phyloP scores from a whole-genome alignment of 2,888 invertebrate species.

The Parthenolecanium corni region DNA sequence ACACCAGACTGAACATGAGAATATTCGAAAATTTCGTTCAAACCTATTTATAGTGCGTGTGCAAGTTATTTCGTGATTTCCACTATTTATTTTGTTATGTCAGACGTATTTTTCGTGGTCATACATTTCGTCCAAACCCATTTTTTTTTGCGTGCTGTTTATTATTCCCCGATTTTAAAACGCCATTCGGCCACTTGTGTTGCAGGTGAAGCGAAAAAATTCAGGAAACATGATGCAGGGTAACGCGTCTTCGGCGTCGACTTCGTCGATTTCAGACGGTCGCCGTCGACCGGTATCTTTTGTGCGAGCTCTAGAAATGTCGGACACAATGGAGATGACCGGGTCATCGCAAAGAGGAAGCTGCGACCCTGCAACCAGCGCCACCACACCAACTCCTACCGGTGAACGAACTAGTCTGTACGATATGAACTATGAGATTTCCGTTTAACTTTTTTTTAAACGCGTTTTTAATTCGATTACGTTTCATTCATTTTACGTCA shows the following conservation, averaged over 20 bases:
- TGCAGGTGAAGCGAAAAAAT: conserved; percentile 38
- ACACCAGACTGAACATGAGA: too few relatives aligned
- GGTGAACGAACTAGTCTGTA: conserved; percentile 74
- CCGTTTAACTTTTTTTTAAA: conserved; percentile 54
- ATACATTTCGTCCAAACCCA: too few relatives aligned
- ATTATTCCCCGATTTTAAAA: too few relatives aligned
- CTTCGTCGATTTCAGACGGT: conserved; percentile 39
- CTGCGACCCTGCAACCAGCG: conserved; percentile 34
- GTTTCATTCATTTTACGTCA: too few relatives aligned
- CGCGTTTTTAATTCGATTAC: conserved; percentile 29
- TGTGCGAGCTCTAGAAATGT: conserved; percentile 78
- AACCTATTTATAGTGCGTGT: too few relatives aligned
- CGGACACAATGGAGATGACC: conserved; percentile 71
- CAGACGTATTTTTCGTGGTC: too few relatives aligned
- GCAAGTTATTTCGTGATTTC: too few relatives aligned
- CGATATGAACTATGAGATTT: conserved; percentile 91
- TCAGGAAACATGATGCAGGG: conserved; percentile 36
- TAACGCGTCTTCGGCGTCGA: conserved; percentile 39
- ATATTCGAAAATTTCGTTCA: too few relatives aligned
- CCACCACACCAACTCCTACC: conserved; percentile 51
- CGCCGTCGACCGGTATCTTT: conserved; percentile 71
- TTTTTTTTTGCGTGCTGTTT: too few relatives aligned
- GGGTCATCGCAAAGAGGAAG: conserved; percentile 35
- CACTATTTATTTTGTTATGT: too few relatives aligned
- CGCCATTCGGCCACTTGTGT: too few relatives aligned